These are phyloP conservation scores for Tetheella fluctuosa DNA, from an alignment of 2,888 invertebrate genomes.

Conservation along the genomic window DNA sequence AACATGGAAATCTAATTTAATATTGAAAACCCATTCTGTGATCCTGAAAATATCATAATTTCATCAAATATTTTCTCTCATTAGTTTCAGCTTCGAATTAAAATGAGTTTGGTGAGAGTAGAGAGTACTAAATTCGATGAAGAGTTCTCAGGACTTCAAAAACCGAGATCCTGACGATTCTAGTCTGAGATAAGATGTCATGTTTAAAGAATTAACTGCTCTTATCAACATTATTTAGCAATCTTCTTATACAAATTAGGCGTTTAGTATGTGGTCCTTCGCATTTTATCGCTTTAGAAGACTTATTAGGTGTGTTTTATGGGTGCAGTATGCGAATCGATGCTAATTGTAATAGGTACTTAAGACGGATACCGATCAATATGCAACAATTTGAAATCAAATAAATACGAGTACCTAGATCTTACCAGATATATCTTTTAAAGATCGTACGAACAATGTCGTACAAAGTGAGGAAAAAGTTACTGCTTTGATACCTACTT, in stretches of 20 bases:
- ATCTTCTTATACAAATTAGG: constrained; percentile 7
- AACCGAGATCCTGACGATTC: neutral
- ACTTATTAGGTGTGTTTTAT: neutral
- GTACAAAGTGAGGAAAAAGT: neutral
- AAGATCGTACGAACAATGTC: no score
- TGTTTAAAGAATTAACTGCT: neutral
- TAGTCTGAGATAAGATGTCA: neutral
- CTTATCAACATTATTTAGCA: constrained; percentile 8
- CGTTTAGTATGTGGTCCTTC: neutral
- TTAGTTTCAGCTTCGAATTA: neutral
- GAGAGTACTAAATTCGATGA: neutral
- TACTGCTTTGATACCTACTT: no score
- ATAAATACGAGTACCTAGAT: neutral
- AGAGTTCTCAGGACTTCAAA: neutral
- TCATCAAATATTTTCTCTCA: neutral
- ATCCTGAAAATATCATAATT: no score
- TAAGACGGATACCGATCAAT: neutral
- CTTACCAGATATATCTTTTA: neutral
- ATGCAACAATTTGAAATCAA: neutral
- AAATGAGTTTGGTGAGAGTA: neutral
- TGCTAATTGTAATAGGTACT: constrained; percentile 3
- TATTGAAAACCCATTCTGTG: no score
- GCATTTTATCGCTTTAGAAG: neutral
- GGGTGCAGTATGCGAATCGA: neutral
- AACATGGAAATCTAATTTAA: no score